Conservation (phyloP, 2,888 invertebrate species). For the Chymomyza caudatula region DNA sequence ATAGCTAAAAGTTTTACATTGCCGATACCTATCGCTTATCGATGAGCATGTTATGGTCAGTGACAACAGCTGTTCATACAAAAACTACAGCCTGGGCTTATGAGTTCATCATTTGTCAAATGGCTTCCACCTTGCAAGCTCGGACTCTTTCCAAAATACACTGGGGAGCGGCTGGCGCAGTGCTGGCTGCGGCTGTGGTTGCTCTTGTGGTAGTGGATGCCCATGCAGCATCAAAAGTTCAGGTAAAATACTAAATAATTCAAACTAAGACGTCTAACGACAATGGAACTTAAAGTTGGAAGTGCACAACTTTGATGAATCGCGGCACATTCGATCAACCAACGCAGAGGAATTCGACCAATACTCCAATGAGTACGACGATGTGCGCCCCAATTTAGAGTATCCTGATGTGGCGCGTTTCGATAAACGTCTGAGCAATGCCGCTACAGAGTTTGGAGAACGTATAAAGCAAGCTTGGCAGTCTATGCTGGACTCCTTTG, state of each 20-base stretch:
- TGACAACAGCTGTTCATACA: conserved; percentile 26
- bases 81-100: conserved; percentile 28
- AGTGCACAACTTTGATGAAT: no score
- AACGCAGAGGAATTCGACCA: conserved; percentile 24
- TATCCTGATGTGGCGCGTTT: conserved; percentile 36
- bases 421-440: conserved; percentile 38
- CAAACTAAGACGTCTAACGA: no score
- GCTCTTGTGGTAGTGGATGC: not conserved
- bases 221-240: not conserved
- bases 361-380: conserved; percentile 62
- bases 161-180: not conserved
- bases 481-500: conserved; percentile 53
- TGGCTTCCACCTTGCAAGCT: no score
- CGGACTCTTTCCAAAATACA: not conserved
- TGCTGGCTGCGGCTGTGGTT: not conserved
- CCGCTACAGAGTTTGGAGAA: conserved; percentile 48
- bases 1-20: conserved; percentile 1
- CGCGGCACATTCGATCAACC: no score
- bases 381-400: conserved; percentile 50
- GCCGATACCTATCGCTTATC: not conserved
- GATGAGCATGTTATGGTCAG: not conserved
- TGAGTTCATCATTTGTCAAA: conserved; percentile 33
- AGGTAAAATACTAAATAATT: no score
- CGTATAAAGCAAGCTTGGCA: conserved; percentile 58
- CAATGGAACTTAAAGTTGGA: no score